Evolutionary conservation across 1,140 invertebrate genomes (phyloP), one percentile per base, ranked within the genome.

Genomic region (Yoshiicerus persimilis): DNA sequence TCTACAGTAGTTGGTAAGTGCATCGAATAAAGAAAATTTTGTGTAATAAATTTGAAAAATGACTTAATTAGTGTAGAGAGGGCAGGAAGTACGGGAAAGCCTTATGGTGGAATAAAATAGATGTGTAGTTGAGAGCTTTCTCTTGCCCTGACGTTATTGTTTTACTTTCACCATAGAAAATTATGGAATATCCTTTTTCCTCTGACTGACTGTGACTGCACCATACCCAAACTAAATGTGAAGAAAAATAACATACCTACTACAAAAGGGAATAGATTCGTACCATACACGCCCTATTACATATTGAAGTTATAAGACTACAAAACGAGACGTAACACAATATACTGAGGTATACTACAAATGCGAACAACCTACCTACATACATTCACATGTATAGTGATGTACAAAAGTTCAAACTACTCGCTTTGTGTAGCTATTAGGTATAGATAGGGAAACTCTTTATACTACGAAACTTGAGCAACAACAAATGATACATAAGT

Each of bases 11-110:
- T 9, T 36, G 6, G 32, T 38, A 36, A 34, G 1, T n/a, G 32
- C 70, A 36, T 34, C 36, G 27, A 30, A 36, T 9, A 34, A 77
- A 36, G 70, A 75, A 77, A 36, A 77, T 77, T 77, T n/a, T 77
- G 70, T 77, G 32, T n/a, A 77, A 36, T 77, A 77, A 77, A 77
- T 77, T 77, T 77, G 70, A 77, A 77, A 77, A 77, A 77, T 77
- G 70, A 77, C 70, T 77, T 77, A 77, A 77, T 77, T 77, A 77
- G 70, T 77, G 70, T n/a, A 36, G 30, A 77, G 70, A 36, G 41
- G 16, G 32, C 32, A 77, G 70, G 70, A 77, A 77, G 70, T n/a
- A 77, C 20, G 30, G 70, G 70, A 34, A n/a, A 77, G 13, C 70
- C 70, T 77, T 34, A 36, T 77, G 70, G 70, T 16, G 32, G 23